A percentile compares a stretch with the other conserved stretches of the same genome.
Conservation (phyloP, 2,113 vertebrate genomes). For the Myiozetetes cayanensis region DNA sequence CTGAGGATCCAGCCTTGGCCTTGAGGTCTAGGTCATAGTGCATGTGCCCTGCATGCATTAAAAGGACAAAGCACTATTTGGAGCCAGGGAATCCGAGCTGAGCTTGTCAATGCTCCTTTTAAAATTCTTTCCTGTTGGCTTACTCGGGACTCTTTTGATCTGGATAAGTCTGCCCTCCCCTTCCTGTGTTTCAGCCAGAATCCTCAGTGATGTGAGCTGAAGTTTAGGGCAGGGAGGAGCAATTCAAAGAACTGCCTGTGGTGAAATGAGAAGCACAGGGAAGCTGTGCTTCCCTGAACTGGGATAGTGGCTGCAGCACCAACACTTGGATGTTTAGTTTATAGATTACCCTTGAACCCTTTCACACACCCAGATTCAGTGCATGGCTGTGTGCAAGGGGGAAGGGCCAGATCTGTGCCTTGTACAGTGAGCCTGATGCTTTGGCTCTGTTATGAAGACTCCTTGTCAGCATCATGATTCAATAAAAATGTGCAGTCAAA, state of each 20-base stretch:
- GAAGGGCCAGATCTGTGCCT: neutral
- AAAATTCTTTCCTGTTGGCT: conserved; percentile 32
- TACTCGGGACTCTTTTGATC: conserved; percentile 27
- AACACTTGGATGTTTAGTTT: neutral
- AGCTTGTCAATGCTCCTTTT: neutral
- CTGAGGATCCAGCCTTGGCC: conserved; percentile 23
- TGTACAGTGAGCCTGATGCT: neutral
- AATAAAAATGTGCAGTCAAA: neutral
- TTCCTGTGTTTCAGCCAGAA: conserved; percentile 28
- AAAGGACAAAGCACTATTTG: neutral
- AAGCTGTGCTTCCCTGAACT: neutral
- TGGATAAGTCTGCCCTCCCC: neutral
- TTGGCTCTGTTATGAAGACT: neutral
- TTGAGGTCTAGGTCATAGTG: neutral
- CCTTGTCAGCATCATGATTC: neutral
- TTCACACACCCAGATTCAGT: neutral
- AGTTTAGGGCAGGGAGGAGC: neutral
- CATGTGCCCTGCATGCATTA: neutral
- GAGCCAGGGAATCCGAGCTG: neutral
- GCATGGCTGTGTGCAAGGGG: neutral
- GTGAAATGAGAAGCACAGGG: neutral
- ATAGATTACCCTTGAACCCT: neutral
- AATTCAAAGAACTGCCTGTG: neutral
- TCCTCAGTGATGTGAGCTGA: conserved; percentile 34
- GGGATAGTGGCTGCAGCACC: neutral